Base-by-base conservation (phyloP, 1,140 invertebrate genomes). In the Bombus impatiens region DNA sequence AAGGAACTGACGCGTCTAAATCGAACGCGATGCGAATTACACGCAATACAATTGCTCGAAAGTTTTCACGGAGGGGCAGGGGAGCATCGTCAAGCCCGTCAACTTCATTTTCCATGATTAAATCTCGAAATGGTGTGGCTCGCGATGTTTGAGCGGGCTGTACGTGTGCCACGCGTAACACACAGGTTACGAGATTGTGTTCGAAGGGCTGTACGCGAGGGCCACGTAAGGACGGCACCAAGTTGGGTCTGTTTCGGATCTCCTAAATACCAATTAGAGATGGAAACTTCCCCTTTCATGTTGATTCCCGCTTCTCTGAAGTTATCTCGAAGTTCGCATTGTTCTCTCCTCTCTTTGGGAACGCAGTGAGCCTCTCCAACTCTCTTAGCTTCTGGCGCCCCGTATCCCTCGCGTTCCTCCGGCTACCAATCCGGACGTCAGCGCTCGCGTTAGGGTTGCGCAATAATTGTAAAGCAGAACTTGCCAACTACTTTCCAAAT, bases 261-360 rank as follows among this genome's bases (percentile, higher is more conserved):
- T 94, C 90, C 94, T 94, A 95, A 95, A 95, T 95, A 94, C 93
- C 94, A 94, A 95, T 95, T 95, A 95, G 92, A 91, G 93, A 93
- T 92, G 92, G 92, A 94, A 95, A 95, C 93, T 94, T 94, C 92
- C 90, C 92, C 93, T 94, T 94, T 95, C 94, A 94, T 94, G 94
- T 95, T 94, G 94, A 95, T 94, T 94, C 92, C 92, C 88, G 86
- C 87, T 92, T 86, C 87, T 75, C 85, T 71, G 83, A 91, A 94
- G 94, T 94, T 94, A 94, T 94, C 94, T 91, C 93, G 87, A 93
- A 95, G 93, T 94, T 95, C 88, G 93, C 93, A 95, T 95, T 95
- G 94, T 95, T 94, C 93, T 86, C 91, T 86, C 91, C 91, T 93
- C 92, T 92, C 85, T 75, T 82, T 77, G 78, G 74, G 37, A 76